These are phyloP conservation scores for Phasianus colchicus DNA, from an alignment of 2,113 vertebrate genomes.

Conservation along the genomic window DNA sequence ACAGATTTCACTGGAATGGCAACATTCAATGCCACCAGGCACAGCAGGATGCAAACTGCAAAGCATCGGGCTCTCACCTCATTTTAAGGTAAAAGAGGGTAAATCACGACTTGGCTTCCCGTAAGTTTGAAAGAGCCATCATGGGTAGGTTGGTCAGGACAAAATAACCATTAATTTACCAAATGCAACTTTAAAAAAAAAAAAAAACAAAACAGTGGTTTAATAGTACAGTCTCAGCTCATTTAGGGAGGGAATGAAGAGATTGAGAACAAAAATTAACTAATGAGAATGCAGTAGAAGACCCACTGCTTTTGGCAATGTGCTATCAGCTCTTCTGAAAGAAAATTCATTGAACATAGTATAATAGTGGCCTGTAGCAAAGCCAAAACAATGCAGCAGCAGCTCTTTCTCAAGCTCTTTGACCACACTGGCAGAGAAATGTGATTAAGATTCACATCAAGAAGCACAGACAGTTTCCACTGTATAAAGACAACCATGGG, in stretches of 20 bases:
- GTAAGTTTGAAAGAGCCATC: neutral
- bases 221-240: neutral
- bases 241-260: neutral
- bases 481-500: slow-evolving; percentile 5
- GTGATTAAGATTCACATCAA: slow-evolving; percentile 55
- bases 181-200: neutral
- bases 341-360: slow-evolving; percentile 39
- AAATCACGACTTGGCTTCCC: neutral
- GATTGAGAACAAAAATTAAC: slow-evolving; percentile 10
- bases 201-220: neutral
- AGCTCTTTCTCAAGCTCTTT: slow-evolving; percentile 56
- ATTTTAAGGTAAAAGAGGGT: fast-evolving
- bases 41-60: neutral
- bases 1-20: neutral
- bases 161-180: neutral
- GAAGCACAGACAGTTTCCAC: slow-evolving; percentile 31
- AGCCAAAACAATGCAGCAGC: slow-evolving; percentile 30
- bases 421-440: slow-evolving; percentile 41
- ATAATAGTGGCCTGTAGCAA: slow-evolving; percentile 23
- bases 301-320: neutral
- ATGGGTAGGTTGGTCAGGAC: neutral
- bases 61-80: neutral
- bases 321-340: slow-evolving; percentile 20
- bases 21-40: fast-evolving
- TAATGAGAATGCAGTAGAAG: slow-evolving; percentile 22